Evolutionary conservation across 1,140 invertebrate genomes (phyloP).

Genomic region (Sarcophaga peregrina): DNA sequence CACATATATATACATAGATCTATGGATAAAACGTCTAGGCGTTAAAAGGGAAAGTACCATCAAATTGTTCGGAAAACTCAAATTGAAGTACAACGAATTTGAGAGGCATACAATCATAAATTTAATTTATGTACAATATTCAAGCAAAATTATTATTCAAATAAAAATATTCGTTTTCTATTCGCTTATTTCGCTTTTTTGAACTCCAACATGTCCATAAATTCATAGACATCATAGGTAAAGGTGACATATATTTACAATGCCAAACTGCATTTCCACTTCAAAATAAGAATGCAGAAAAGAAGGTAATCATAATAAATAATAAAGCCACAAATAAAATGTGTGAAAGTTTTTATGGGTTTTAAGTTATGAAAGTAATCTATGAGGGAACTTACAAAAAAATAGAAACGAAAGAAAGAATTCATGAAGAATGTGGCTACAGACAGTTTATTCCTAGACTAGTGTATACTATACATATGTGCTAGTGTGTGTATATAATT

Average conservation of each 20-base stretch:
- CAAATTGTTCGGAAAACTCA: not conserved
- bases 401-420: too few relatives aligned
- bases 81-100: too few relatives aligned
- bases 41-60: not conserved
- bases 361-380: not conserved
- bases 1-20: not conserved
- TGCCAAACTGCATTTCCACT: too few relatives aligned
- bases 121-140: not conserved
- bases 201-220: too few relatives aligned
- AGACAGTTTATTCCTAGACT: too few relatives aligned
- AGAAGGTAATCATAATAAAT: not conserved
- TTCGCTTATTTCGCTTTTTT: not conserved
- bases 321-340: not conserved
- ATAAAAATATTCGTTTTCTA: not conserved
- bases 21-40: not conserved
- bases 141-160: not conserved
- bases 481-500: too few relatives aligned
- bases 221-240: not conserved
- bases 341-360: not conserved
- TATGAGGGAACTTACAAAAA: not conserved
- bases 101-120: not conserved
- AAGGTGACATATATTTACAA: not conserved
- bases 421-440: too few relatives aligned
- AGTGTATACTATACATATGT: too few relatives aligned
- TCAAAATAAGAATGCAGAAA: too few relatives aligned